Conservation (phyloP, 2,888 invertebrate species). For the Linnaemya tessellans region DNA sequence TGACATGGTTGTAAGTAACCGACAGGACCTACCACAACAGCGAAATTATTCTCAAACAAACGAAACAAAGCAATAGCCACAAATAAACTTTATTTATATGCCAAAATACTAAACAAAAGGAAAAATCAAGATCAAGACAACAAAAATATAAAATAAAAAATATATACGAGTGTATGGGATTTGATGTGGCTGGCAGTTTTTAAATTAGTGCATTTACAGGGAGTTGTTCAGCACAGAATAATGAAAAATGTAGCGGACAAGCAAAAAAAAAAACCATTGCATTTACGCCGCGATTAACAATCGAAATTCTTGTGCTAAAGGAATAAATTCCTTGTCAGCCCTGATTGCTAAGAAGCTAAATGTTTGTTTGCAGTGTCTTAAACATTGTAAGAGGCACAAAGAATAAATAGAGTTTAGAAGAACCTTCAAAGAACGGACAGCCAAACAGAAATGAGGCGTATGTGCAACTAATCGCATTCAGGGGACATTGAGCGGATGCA, state of each 20-base stretch:
- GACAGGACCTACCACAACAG: constrained; percentile 72
- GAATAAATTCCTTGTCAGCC: constrained; percentile 43
- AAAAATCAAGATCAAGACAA: constrained; percentile 51
- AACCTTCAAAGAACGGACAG: constrained; percentile 44
- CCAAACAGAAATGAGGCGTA: constrained; percentile 63
- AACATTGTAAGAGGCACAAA: constrained; percentile 38
- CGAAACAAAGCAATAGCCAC: constrained; percentile 20
- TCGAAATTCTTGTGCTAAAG: not conserved
- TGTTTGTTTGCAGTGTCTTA: constrained; percentile 33
- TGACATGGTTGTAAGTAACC: constrained; percentile 71
- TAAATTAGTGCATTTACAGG: constrained; percentile 19
- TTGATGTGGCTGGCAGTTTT: constrained; percentile 20
- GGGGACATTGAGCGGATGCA: constrained; percentile 74
- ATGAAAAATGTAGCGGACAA: too few relatives aligned
- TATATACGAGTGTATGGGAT: not conserved
- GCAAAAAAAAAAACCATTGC: not conserved
- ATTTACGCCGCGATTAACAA: not conserved
- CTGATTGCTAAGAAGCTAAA: constrained; percentile 53
- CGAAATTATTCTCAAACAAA: constrained; percentile 57
- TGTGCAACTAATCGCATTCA: constrained; percentile 74
- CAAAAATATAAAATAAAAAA: not conserved
- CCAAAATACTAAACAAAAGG: constrained; percentile 29
- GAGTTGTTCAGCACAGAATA: not conserved
- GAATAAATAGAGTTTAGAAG: constrained; percentile 54
- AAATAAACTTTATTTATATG: constrained; percentile 60